Conservation (phyloP, 2,113 vertebrate genomes). For the Anarhynchus alexandrinus region DNA sequence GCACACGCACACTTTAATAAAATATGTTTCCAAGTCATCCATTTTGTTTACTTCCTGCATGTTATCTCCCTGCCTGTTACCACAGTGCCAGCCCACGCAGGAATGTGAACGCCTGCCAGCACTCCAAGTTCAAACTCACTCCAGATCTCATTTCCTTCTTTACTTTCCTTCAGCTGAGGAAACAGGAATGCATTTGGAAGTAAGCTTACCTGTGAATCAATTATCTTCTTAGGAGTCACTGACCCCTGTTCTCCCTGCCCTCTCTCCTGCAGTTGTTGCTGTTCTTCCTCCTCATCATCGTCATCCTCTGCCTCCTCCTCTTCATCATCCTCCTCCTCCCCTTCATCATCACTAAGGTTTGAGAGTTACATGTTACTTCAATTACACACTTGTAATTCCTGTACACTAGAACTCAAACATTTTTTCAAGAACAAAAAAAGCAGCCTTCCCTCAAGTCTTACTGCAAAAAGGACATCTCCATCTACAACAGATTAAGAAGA, state of each 20-base stretch:
- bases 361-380: background rate
- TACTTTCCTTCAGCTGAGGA: background rate
- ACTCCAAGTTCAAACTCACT: background rate
- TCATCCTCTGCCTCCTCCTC: conserved; percentile 50
- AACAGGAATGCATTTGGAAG: background rate
- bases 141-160: background rate
- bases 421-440: background rate
- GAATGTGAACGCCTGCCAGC: background rate
- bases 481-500: background rate
- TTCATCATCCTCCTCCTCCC: conserved; percentile 36
- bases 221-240: conserved; percentile 61
- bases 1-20: background rate
- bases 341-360: conserved; percentile 73
- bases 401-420: background rate
- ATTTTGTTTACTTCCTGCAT: background rate
- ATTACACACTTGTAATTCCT: background rate
- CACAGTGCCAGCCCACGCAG: background rate
- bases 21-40: background rate
- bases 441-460: background rate
- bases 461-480: background rate
- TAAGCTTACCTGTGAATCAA: conserved; percentile 59
- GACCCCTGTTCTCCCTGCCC: conserved; percentile 44
- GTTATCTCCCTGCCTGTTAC: background rate
- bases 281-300: conserved; percentile 57
- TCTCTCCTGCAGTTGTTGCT: conserved; percentile 53